A percentile compares a stretch with the other conserved stretches of the same genome.
phyloP scores from a whole-genome alignment of 2,888 invertebrate species.

The Thera obeliscata region DNA sequence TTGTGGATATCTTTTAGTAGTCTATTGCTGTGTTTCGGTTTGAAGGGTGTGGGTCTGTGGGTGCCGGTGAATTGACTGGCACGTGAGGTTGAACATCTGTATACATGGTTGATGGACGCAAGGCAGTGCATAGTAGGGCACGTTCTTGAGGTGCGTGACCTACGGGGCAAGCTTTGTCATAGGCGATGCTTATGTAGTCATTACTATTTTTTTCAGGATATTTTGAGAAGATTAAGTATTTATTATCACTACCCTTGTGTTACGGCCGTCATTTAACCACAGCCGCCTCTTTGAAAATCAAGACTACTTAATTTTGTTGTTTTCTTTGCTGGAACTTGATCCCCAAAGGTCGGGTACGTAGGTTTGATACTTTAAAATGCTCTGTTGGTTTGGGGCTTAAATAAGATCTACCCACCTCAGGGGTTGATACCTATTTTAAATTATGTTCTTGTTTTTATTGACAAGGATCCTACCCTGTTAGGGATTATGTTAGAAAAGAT shows the following conservation, averaged over 20 bases:
- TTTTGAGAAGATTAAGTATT: too few species aligned
- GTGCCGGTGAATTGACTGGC: too few species aligned
- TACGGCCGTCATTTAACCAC: background rate
- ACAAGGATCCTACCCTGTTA: background rate
- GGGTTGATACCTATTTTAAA: constrained; percentile 6
- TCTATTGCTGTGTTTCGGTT: too few species aligned
- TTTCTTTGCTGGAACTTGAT: constrained; percentile 30
- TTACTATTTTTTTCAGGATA: too few species aligned
- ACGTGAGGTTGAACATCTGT: too few species aligned
- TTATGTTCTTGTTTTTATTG: background rate
- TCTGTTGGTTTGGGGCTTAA: constrained; percentile 12
- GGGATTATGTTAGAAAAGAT: background rate
- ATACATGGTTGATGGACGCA: too few species aligned
- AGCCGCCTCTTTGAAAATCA: background rate
- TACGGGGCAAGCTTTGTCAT: too few species aligned
- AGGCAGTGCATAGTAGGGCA: too few species aligned
- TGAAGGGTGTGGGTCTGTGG: too few species aligned
- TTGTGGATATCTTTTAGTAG: too few species aligned
- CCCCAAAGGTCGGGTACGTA: constrained; percentile 25
- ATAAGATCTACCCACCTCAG: background rate
- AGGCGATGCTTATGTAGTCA: too few species aligned
- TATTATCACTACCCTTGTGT: background rate
- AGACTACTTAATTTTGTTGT: constrained; percentile 24
- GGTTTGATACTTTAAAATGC: constrained; percentile 21
- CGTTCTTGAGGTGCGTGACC: too few species aligned